phyloP scores from a whole-genome alignment of 2,113 vertebrate genomes.

The Egretta garzetta region DNA sequence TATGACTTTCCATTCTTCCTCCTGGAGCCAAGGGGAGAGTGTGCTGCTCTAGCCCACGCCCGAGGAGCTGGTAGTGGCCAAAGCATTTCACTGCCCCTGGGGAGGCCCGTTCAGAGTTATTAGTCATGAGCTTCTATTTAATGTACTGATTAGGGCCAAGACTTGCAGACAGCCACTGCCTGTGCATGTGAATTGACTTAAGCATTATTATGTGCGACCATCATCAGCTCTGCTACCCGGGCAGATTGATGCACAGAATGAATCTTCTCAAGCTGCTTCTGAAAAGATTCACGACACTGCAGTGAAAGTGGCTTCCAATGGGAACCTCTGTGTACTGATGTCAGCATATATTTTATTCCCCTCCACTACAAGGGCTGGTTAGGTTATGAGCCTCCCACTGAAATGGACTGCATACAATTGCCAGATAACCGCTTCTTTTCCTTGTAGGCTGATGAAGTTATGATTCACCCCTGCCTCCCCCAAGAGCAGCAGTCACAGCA shows the following conservation, averaged over 20 bases:
- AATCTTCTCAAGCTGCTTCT: conserved; percentile 69
- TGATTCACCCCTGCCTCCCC: neutral
- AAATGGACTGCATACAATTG: conserved; percentile 20
- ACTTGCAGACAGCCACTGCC: conserved; percentile 27
- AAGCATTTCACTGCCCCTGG: neutral
- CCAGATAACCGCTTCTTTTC: conserved; percentile 14
- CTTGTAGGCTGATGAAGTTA: conserved; percentile 30
- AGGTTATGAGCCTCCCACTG: conserved; percentile 48
- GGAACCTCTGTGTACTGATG: conserved; percentile 58
- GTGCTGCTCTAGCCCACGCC: neutral
- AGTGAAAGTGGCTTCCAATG: conserved; percentile 60
- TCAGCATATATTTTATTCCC: conserved; percentile 63
- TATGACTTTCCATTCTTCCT: neutral
- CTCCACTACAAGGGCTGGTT: conserved; percentile 49
- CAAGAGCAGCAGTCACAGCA: neutral
- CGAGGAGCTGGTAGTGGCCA: neutral
- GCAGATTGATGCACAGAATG: conserved; percentile 58
- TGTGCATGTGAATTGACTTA: conserved; percentile 44
- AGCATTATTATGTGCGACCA: conserved; percentile 53
- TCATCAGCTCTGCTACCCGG: conserved; percentile 15
- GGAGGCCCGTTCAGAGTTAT: conserved; percentile 15
- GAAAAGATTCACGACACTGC: conserved; percentile 68
- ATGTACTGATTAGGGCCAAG: conserved; percentile 48
- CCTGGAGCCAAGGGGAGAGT: neutral
- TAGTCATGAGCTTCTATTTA: conserved; percentile 47